Evolutionary conservation across 2,888 invertebrate species (phyloP), one percentile per base, ranked within the genome.

Genomic region (Melolontha melolontha): DNA sequence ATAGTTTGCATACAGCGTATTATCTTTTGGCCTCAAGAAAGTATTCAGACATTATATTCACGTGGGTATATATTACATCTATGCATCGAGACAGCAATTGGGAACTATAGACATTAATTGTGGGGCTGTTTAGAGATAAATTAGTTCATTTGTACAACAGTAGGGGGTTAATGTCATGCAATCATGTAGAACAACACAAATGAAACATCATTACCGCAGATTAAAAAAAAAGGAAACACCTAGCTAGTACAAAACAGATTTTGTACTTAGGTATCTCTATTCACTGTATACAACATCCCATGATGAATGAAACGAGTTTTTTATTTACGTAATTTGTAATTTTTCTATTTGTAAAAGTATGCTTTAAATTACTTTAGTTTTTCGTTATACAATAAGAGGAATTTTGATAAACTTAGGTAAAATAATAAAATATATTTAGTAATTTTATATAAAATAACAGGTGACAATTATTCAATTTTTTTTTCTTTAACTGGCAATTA

Each of bases 121-220:
- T 42, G 27, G 22, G 29, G 27, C 44, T 42, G 57, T 51, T 52
- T 64, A 41, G 67, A 68, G 64, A 72, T 71, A 71, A 72, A 72
- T 72, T 71, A 68, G 68, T 70, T 72, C 71, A 71, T 72, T 66
- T 70, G 51, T 65, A 54, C 63, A 66, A 62, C 69, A 51, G 70
- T 66, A 67, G 71, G 72, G 69, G 72, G 72, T 71, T 70, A 72
- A 72, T 67, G 72, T 44, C 63, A 66, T 66, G 62, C 66, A 70
- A 72, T 71, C 67, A 64, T 68, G 66, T 69, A 69, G 49, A 65
- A 67, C 65, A 71, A 65, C 67, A 62, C 59, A 66, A 71, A 71
- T 65, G 68, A 65, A 70, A 70, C 54, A 41, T 67, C 64, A 69
- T 71, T 69, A 71, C 49, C 40, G 44, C 8, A 10, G 42, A 57